A percentile compares a stretch with the other conserved stretches of the same genome.
These are phyloP conservation scores for Chloroceryle aenea DNA, from an alignment of 2,113 vertebrate species.

Conservation along the genomic window DNA sequence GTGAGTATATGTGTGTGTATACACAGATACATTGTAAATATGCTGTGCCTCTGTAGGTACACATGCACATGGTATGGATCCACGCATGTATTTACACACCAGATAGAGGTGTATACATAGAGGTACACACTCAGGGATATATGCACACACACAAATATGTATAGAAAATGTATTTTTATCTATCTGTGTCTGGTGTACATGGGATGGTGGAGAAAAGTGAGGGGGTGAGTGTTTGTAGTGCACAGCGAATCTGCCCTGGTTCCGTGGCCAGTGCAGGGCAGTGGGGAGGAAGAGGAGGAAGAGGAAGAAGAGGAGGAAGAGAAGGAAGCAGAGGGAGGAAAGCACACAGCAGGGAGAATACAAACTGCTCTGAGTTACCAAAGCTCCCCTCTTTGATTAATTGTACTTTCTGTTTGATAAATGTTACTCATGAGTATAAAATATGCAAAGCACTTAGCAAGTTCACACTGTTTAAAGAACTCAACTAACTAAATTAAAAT, in stretches of 20 bases:
- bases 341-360: neutral
- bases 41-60: neutral
- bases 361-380: neutral
- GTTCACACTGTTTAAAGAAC: slow-evolving; percentile 71
- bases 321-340: neutral
- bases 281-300: neutral
- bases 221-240: neutral
- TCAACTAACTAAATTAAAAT: slow-evolving; percentile 65
- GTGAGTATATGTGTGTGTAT: neutral
- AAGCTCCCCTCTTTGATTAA: slow-evolving; percentile 57
- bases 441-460: slow-evolving; percentile 69
- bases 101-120: neutral
- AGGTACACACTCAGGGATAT: neutral
- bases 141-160: neutral
- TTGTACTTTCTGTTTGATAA: slow-evolving; percentile 69
- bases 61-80: neutral
- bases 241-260: neutral
- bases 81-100: neutral
- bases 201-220: neutral
- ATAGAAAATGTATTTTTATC: neutral
- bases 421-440: slow-evolving; percentile 62
- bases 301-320: neutral
- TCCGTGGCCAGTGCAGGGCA: neutral
- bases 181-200: neutral
- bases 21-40: neutral